Percentiles rank a stretch among this genome's conserved stretches.
Evolutionary conservation across 2,113 vertebrate species (phyloP).

Genomic region (Reinhardtius hippoglossoides): DNA sequence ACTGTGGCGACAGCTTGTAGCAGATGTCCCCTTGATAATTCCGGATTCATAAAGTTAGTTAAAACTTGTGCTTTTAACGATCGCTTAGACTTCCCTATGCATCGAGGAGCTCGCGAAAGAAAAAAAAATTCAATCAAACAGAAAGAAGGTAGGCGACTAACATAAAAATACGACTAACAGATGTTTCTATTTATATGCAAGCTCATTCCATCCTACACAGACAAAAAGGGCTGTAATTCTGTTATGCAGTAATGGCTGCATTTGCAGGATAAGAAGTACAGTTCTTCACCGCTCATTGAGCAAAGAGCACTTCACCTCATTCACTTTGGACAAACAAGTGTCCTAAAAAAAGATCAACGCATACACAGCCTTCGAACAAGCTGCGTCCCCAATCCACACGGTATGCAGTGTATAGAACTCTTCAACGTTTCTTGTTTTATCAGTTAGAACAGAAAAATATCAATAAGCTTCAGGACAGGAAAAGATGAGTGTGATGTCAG

Average conservation of each 20-base stretch:
- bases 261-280: not conserved
- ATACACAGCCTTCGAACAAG: not conserved
- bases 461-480: not conserved
- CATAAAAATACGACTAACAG: constrained; percentile 17
- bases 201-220: constrained; percentile 13
- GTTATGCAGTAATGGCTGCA: not conserved
- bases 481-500: not conserved
- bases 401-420: not conserved
- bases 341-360: not conserved
- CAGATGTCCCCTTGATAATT: constrained; percentile 5
- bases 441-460: too few species aligned
- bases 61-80: not conserved
- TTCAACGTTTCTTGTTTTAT: too few species aligned
- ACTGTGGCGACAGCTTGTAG: not conserved
- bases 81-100: constrained; percentile 1
- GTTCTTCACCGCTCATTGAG: not conserved
- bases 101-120: not conserved
- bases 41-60: constrained; percentile 2
- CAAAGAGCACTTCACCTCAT: constrained; percentile 6
- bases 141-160: not conserved
- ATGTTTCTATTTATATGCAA: constrained; percentile 4
- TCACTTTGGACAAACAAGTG: not conserved
- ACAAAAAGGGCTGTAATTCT: not conserved
- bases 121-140: not conserved
- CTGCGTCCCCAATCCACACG: not conserved